Evolutionary conservation across 1,140 invertebrate species (phyloP), one percentile per base, ranked within the genome.

Genomic region (Ceratina australensis): DNA sequence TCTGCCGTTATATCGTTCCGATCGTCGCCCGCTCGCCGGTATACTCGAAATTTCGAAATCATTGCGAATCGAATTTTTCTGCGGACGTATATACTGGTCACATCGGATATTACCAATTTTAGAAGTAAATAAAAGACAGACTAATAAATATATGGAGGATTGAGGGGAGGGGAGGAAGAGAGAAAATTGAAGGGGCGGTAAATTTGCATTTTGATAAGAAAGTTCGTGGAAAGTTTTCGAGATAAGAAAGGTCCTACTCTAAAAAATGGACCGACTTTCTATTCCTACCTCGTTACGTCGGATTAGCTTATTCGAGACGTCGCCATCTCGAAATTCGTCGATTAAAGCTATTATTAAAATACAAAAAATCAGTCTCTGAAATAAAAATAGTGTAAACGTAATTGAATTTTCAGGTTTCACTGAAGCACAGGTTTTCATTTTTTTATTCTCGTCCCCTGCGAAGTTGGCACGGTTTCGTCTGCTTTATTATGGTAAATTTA

Each of bases 181-280:
- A 80, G 78, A 78, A 80, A 76, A 75, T 73, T 79, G 79, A 71
- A 80, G 77, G 86, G 86, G 86, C 87, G 87, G 73, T 85, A 87
- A 87, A 92, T 92, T 92, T 91, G 89, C 91, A 92, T 92, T 92
- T 92, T 92, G 91, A 92, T 92, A 92, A 92, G 90, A 91, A 92
- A 91, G 90, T 90, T 91, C 87, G 85, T 78, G 86, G 85, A 88
- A 91, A 92, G 88, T 92, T 85, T 91, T 78, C 81, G 79, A 67
- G 75, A 76, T 78, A 74, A 71, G 54, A 24, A 56, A 75, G 65
- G 61, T 76, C 56, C 64, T 78, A 60, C 68, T 59, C 66, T 24
- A n/a, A n/a, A n/a, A n/a, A n/a, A 28, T 49, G 54, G 75, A 56
- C 56, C 77, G 24, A 50, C 28, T 86, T 90, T 90, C 90, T 91